Percentiles rank a stretch among this genome's conserved stretches.
These are phyloP conservation scores for Leptinotarsa haldemani DNA, from an alignment of 2,888 invertebrate genomes.

Conservation along the genomic window DNA sequence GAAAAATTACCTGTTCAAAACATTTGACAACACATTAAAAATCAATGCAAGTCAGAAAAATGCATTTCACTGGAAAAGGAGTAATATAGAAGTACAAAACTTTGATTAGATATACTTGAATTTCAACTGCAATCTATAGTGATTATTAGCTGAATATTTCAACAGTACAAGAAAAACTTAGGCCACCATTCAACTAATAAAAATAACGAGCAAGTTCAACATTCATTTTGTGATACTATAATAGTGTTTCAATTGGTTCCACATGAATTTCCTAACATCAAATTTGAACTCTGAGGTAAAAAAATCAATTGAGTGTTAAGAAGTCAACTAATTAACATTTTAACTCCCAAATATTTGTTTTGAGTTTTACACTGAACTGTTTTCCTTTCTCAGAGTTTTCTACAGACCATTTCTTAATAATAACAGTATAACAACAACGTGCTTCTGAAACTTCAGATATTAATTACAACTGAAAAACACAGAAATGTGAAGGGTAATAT, in stretches of 20 bases:
- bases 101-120: not conserved
- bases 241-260: not conserved
- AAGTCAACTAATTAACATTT: not conserved
- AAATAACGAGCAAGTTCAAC: constrained; percentile 5
- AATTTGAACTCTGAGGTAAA: not conserved
- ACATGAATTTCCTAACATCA: not conserved
- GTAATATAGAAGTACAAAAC: not conserved
- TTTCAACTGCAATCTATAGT: not conserved
- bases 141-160: not conserved
- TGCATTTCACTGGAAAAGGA: not conserved
- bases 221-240: not conserved
- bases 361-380: not conserved
- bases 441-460: not conserved
- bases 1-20: no score
- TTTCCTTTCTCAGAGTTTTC: not conserved
- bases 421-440: not conserved
- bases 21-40: not conserved
- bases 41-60: not conserved
- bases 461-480: not conserved
- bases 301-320: not conserved
- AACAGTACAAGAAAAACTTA: not conserved
- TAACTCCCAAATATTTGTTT: not conserved
- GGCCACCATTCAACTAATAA: not conserved
- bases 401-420: not conserved
- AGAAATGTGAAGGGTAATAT: not conserved